These are phyloP conservation scores for Austrolebias charrua DNA, from an alignment of 2,797 vertebrate species.

Conservation along the genomic window DNA sequence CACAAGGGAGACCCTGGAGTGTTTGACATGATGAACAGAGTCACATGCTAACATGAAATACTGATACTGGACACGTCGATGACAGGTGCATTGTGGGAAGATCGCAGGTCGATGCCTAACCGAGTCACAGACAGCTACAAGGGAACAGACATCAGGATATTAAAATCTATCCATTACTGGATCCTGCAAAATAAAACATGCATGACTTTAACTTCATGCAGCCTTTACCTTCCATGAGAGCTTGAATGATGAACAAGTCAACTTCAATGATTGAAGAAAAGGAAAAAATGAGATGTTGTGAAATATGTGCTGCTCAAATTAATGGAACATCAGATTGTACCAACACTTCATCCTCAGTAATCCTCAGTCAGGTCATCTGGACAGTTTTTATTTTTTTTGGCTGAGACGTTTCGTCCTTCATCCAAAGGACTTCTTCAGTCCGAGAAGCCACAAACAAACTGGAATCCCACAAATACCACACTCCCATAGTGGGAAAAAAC, in stretches of 20 bases:
- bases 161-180: conserved; percentile 11
- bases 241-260: conserved; percentile 68
- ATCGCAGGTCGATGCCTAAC: conserved; percentile 30
- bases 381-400: too few relatives aligned
- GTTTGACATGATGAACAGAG: conserved; percentile 15
- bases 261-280: conserved; percentile 60
- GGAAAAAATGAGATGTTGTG: conserved; percentile 37
- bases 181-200: conserved; percentile 34
- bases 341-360: too few relatives aligned
- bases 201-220: conserved; percentile 40
- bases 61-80: conserved; percentile 24
- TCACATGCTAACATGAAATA: conserved; percentile 21
- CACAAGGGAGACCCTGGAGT: conserved; percentile 92
- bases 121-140: conserved; percentile 18
- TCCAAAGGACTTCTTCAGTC: too few relatives aligned
- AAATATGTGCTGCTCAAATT: background rate
- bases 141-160: conserved; percentile 40
- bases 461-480: too few relatives aligned
- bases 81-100: conserved; percentile 34
- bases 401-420: too few relatives aligned
- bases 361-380: too few relatives aligned
- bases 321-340: background rate
- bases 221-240: conserved; percentile 69
- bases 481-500: too few relatives aligned
- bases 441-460: too few relatives aligned